Conservation (phyloP, 1,140 invertebrate genomes). For the Ruditapes philippinarum region DNA sequence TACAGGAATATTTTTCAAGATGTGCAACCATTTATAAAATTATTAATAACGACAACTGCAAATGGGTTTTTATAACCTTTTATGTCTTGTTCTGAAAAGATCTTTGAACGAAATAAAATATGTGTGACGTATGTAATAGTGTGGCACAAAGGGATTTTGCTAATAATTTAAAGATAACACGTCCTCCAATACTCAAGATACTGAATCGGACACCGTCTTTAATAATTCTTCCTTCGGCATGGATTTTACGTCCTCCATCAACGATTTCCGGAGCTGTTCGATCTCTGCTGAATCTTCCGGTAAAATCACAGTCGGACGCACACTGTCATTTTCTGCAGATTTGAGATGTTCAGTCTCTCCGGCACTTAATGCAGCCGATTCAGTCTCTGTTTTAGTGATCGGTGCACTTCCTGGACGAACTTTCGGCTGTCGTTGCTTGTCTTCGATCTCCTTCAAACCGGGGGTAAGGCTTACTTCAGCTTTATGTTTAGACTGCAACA, state of each 20-base stretch:
- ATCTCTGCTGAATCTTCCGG: slow-evolving; percentile 61
- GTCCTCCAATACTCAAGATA: neutral
- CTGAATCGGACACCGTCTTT: slow-evolving; percentile 32
- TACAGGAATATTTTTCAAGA: too few relatives aligned
- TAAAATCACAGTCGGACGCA: slow-evolving; percentile 41
- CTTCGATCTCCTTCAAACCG: slow-evolving; percentile 50
- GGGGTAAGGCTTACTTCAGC: slow-evolving; percentile 52
- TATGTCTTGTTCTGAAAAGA: too few relatives aligned
- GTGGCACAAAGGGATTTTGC: too few relatives aligned
- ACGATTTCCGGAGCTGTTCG: slow-evolving; percentile 10
- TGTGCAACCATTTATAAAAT: too few relatives aligned
- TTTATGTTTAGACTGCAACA: slow-evolving; percentile 62
- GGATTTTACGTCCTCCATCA: slow-evolving; percentile 43
- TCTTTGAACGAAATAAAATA: too few relatives aligned
- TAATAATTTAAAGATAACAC: too few relatives aligned
- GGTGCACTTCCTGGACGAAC: slow-evolving; percentile 60
- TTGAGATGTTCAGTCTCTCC: slow-evolving; percentile 56
- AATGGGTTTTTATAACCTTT: too few relatives aligned
- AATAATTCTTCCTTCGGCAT: slow-evolving; percentile 43
- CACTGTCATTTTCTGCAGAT: slow-evolving; percentile 3
- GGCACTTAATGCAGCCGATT: slow-evolving; percentile 46
- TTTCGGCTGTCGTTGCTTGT: slow-evolving; percentile 52
- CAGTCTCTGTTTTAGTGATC: slow-evolving; percentile 54
- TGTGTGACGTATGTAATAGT: too few relatives aligned
- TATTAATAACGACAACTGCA: too few relatives aligned